These are phyloP conservation scores for Caranx ignobilis DNA, from an alignment of 2,113 vertebrate species.

Conservation along the genomic window DNA sequence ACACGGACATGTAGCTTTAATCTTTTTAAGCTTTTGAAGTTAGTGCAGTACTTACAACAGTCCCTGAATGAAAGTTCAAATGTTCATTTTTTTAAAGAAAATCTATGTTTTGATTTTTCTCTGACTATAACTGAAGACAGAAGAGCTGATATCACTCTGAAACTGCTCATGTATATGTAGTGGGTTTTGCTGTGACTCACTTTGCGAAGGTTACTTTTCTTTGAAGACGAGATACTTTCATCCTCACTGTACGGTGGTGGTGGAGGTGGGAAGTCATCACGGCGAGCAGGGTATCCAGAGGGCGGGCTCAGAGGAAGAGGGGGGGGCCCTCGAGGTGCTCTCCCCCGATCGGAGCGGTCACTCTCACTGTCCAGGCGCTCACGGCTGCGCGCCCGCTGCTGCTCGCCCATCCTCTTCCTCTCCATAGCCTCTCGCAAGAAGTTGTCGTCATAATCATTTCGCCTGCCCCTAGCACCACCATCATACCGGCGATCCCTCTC, in stretches of 20 bases:
- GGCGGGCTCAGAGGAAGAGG: conserved; percentile 78
- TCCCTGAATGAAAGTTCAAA: no score
- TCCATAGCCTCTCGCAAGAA: conserved; percentile 89
- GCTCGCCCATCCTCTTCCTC: conserved; percentile 85
- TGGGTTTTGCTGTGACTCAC: conserved; percentile 62
- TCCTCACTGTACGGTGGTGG: conserved; percentile 87
- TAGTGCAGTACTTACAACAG: no score
- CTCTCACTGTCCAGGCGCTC: conserved; percentile 85
- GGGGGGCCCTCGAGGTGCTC: conserved; percentile 73
- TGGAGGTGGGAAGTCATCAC: conserved; percentile 63
- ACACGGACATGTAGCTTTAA: no score
- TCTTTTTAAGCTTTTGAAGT: no score
- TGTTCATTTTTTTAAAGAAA: no score
- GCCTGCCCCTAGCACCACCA: conserved; percentile 42
- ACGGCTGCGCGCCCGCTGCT: conserved; percentile 80
- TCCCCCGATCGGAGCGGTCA: conserved; percentile 74
- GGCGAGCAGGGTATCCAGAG: conserved; percentile 71
- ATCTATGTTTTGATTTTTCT: no score
- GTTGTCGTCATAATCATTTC: conserved; percentile 84
- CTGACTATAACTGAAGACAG: no score
- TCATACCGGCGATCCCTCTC: conserved; percentile 60
- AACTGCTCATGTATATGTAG: neutral
- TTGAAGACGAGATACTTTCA: conserved; percentile 86
- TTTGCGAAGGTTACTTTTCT: conserved; percentile 88
- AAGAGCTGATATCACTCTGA: neutral